These are phyloP conservation scores for Electrophaes corylata DNA, from an alignment of 2,888 invertebrate genomes.

Conservation along the genomic window DNA sequence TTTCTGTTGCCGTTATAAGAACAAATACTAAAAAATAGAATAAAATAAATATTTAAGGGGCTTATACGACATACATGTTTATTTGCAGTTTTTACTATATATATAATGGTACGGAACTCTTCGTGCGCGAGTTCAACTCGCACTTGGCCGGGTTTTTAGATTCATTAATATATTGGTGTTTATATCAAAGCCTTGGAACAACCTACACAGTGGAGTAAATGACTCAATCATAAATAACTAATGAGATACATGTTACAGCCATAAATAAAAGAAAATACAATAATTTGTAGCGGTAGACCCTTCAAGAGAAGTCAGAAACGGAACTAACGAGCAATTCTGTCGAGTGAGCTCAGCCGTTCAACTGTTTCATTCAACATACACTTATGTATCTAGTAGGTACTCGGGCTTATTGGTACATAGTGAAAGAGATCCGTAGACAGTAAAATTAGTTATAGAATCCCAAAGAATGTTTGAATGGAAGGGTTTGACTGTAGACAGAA, in stretches of 20 bases:
- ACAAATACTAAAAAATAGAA: too few relatives aligned
- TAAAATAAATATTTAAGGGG: too few relatives aligned
- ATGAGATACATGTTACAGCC: neutral
- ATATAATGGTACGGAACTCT: too few relatives aligned
- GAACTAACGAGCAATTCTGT: slow-evolving; percentile 65
- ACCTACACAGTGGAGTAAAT: too few relatives aligned
- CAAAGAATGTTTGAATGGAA: neutral
- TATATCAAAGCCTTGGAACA: too few relatives aligned
- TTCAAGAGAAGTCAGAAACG: slow-evolving; percentile 52
- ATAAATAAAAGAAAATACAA: slow-evolving; percentile 30
- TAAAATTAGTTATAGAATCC: neutral
- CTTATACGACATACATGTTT: too few relatives aligned
- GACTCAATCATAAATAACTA: too few relatives aligned
- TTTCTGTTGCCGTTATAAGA: too few relatives aligned
- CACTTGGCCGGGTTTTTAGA: too few relatives aligned
- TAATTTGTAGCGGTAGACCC: slow-evolving; percentile 39
- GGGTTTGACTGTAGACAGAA: neutral
- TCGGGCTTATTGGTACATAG: neutral
- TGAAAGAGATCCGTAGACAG: neutral
- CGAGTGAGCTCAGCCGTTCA: slow-evolving; percentile 46
- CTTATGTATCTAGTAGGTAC: slow-evolving; percentile 4
- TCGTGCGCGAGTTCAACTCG: too few relatives aligned
- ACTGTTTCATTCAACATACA: slow-evolving; percentile 36
- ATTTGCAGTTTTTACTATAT: too few relatives aligned
- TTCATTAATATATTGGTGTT: too few relatives aligned